A percentile compares a stretch with the other conserved stretches of the same genome.
Evolutionary conservation across 2,888 invertebrate species (phyloP).

Genomic region (Ophion obscuratus): DNA sequence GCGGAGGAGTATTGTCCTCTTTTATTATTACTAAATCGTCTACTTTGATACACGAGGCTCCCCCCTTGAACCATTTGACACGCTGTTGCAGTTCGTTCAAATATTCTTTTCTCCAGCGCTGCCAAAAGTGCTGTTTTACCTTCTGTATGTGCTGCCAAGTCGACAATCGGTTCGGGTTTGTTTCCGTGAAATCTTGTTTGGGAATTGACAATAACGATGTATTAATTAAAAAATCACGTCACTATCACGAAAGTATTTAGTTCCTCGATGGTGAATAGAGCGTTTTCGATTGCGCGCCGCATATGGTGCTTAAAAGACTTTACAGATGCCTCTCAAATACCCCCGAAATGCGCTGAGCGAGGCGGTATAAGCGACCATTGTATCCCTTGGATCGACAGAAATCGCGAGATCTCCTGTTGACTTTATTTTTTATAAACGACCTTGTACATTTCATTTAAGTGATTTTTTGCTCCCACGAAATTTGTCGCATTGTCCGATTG

Average conservation of each 20-base stretch:
- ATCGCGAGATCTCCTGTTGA: background rate
- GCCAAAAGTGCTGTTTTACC: constrained; percentile 63
- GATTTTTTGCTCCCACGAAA: constrained; percentile 14
- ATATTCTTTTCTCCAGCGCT: constrained; percentile 61
- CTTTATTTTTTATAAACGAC: background rate
- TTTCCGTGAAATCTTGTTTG: background rate
- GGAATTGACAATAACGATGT: background rate
- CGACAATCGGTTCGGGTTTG: constrained; percentile 2
- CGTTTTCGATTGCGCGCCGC: background rate
- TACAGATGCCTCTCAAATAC: constrained; percentile 21
- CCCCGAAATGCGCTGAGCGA: constrained; percentile 10
- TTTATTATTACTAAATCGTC: constrained; percentile 62
- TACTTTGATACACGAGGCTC: constrained; percentile 5
- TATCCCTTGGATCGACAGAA: constrained; percentile 4
- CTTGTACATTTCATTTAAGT: constrained; percentile 9
- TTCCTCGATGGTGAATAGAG: constrained; percentile 9
- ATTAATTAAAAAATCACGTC: background rate
- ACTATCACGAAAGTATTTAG: constrained; percentile 11
- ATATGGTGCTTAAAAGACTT: constrained; percentile 16
- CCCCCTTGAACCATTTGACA: constrained; percentile 55
- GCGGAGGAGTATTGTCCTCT: constrained; percentile 63
- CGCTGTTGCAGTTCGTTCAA: constrained; percentile 64
- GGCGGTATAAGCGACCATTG: constrained; percentile 24
- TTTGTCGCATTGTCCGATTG: constrained; percentile 23
- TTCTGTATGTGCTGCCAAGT: constrained; percentile 36